Evolutionary conservation across 2,888 invertebrate genomes (phyloP).

Genomic region (Candidula unifasciata): DNA sequence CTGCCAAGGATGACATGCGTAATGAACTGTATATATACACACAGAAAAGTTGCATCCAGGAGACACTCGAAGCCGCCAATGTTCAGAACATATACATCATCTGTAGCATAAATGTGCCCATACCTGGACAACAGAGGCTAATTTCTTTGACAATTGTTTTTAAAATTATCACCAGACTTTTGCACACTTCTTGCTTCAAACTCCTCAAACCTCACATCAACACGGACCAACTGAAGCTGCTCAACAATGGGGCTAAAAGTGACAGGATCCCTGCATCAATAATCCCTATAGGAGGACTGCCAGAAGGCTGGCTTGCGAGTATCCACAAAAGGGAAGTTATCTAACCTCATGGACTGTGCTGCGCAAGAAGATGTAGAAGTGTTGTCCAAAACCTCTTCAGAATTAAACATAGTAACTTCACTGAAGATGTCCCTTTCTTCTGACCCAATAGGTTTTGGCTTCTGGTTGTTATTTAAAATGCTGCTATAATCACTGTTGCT

Average conservation of each 20-base stretch:
- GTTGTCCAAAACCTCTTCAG: slow-evolving; percentile 41
- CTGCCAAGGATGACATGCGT: not conserved
- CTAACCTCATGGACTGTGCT: slow-evolving; percentile 28
- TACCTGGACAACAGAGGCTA: not conserved
- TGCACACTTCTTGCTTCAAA: slow-evolving; percentile 11
- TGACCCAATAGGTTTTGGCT: slow-evolving; percentile 6
- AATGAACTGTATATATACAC: too few species aligned
- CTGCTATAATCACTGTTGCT: not conserved
- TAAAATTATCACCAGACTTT: slow-evolving; percentile 22
- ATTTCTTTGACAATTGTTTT: slow-evolving; percentile 14
- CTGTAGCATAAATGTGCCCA: slow-evolving; percentile 1
- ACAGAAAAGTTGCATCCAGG: too few species aligned
- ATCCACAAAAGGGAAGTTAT: slow-evolving; percentile 35
- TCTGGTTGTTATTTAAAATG: slow-evolving; percentile 1
- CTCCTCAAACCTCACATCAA: not conserved
- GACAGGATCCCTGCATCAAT: not conserved
- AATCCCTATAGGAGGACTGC: slow-evolving; percentile 12
- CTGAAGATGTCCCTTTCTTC: slow-evolving; percentile 48
- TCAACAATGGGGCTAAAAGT: not conserved
- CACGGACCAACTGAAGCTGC: not conserved
- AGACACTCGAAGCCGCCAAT: not conserved
- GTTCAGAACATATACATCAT: not conserved
- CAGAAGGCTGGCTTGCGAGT: not conserved
- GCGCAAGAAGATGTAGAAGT: slow-evolving; percentile 21
- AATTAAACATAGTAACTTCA: slow-evolving; percentile 38